Conservation (phyloP, 2,888 invertebrate species). For the Drosophila merina region DNA sequence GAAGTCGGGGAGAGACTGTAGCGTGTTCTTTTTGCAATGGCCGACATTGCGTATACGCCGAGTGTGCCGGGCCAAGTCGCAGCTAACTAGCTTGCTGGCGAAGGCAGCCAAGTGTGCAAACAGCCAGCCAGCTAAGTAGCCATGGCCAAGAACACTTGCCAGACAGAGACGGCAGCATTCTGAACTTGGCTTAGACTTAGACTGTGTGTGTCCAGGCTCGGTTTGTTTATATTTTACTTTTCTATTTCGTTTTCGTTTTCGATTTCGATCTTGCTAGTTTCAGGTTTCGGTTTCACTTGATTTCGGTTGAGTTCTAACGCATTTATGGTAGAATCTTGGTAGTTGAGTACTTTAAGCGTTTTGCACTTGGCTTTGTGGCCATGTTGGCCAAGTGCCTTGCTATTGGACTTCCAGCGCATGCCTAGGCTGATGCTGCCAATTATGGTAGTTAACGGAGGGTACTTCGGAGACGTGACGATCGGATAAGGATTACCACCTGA, state of each 20-base stretch:
- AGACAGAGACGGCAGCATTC: slow-evolving; percentile 33
- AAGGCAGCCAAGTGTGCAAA: slow-evolving; percentile 71
- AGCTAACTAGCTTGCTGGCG: slow-evolving; percentile 12
- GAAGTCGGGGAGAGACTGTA: slow-evolving; percentile 29
- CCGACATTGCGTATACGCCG: slow-evolving; percentile 75
- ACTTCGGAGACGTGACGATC: slow-evolving; percentile 29
- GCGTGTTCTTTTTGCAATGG: slow-evolving; percentile 53
- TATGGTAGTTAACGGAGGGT: slow-evolving; percentile 10
- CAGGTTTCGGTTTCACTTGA: slow-evolving; percentile 32
- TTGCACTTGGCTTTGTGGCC: slow-evolving; percentile 66
- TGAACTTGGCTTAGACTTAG: slow-evolving; percentile 69
- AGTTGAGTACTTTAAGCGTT: slow-evolving; percentile 51
- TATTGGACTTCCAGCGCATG: slow-evolving; percentile 33
- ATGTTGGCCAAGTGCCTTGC: slow-evolving; percentile 44
- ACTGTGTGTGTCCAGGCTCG: slow-evolving; percentile 30
- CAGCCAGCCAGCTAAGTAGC: slow-evolving; percentile 51
- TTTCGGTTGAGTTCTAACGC: slow-evolving; percentile 62
- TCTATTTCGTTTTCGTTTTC: slow-evolving; percentile 27
- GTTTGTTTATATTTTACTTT: slow-evolving; percentile 42
- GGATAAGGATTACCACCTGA: slow-evolving; percentile 25
- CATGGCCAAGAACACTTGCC: slow-evolving; percentile 75
- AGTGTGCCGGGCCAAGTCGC: slow-evolving; percentile 44
- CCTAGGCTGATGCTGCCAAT: slow-evolving; percentile 22
- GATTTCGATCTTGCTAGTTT: slow-evolving; percentile 28
- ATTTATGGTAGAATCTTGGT: slow-evolving; percentile 43